Evolutionary conservation across 1,140 invertebrate species (phyloP), one percentile per base, ranked within the genome.

Genomic region (Drosophila yakuba): DNA sequence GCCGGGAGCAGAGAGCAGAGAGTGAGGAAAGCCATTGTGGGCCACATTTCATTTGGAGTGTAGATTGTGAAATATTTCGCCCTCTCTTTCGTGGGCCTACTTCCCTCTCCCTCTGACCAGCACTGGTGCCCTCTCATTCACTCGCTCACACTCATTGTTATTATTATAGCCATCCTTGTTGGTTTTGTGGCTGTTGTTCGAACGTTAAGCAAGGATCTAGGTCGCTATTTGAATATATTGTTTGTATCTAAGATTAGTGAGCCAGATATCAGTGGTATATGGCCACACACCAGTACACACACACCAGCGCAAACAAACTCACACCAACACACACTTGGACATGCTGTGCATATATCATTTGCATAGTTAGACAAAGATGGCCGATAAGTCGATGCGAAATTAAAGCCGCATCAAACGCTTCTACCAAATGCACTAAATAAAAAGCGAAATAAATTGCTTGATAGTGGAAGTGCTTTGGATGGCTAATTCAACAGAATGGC

Each of bases 151-250:
- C 59, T 72, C 79, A 80, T 80, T 85, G 81, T 85, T 84, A 78
- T 77, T 84, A 85, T 85, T 85, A 88, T 84, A 81, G 81, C 59
- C 69, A 66, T 75, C 78, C 32, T 62, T 80, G 74, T 60, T 71
- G 41, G 54, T 39, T 43, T 38, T 79, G 54, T 68, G 60, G 66
- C 51, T 25, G 68, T 25, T 58, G 68, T 39, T 52, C n/a, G 45
- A 62, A 71, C 78, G 78, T 86, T 74, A 63, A 62, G 78, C 82
- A 51, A 73, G 82, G 82, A 86, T 86, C 83, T 86, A 86, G 82
- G 82, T 86, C 82, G 82, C 82, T 88, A 88, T 86, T 86, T 86
- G 82, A 86, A 86, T 86, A 86, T 86, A 86, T 86, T 86, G 82
- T 88, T 86, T 86, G 83, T 83, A 86, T 86, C 82, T 86, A 61